phyloP scores from a whole-genome alignment of 2,888 invertebrate genomes.

The Cheilosia urbana region DNA sequence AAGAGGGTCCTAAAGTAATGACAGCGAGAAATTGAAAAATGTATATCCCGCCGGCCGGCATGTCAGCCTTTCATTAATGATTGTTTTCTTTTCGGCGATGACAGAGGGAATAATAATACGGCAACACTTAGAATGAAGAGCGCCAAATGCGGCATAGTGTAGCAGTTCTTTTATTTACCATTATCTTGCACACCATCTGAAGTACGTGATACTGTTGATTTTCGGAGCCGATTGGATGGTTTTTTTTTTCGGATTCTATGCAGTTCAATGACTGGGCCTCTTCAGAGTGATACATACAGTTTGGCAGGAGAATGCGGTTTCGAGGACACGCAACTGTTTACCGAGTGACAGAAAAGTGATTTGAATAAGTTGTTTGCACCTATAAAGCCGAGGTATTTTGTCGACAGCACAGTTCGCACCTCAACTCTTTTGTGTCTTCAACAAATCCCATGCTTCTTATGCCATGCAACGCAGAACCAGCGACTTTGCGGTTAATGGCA shows the following conservation, averaged over 20 bases:
- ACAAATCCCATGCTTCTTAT: too few species aligned
- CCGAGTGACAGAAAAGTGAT: too few species aligned
- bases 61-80: slow-evolving; percentile 47
- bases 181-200: slow-evolving; percentile 45
- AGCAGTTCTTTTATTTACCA: slow-evolving; percentile 52
- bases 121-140: slow-evolving; percentile 6
- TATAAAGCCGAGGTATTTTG: too few species aligned
- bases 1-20: slow-evolving; percentile 9
- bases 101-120: slow-evolving; percentile 13
- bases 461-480: too few species aligned
- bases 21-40: slow-evolving; percentile 29
- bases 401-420: too few species aligned
- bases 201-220: slow-evolving; percentile 56
- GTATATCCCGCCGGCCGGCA: slow-evolving; percentile 28
- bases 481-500: too few species aligned
- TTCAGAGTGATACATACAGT: slow-evolving; percentile 8
- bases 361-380: too few species aligned
- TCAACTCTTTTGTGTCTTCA: too few species aligned
- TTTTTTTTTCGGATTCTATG: slow-evolving; percentile 32
- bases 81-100: slow-evolving; percentile 52
- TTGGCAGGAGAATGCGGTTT: slow-evolving; percentile 1
- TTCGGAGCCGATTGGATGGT: background rate
- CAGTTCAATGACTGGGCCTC: slow-evolving; percentile 55
- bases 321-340: too few species aligned
- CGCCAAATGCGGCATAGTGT: slow-evolving; percentile 5